Base-by-base conservation (phyloP, 2,888 invertebrate genomes). In the Capitulum mitella region DNA sequence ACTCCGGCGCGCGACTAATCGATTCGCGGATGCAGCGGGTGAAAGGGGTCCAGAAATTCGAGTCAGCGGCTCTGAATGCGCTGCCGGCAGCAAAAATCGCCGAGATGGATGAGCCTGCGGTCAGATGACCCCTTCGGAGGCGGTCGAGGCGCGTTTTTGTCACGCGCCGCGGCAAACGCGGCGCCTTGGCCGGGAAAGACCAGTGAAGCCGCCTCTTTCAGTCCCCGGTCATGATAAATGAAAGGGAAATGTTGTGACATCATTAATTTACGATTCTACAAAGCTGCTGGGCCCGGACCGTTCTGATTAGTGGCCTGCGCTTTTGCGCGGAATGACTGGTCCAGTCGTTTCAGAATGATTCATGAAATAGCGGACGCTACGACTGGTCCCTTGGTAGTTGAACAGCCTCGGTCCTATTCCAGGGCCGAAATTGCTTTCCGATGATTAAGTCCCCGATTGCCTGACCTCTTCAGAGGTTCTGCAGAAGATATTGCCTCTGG, bases 11-110 rank as follows among this genome's bases (percentile, higher is more conserved):
- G 70, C 70, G 70, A 70, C 70, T 70, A 70, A 70, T 70, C 70
- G 70, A 70, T 70, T 70, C 6, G 26, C 37, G 40, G 26, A 10
- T 34, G 70, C 37, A 5, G 29, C 40, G 12, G 10, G 26, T 70
- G 70, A 70, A 70, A 70, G 70, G 64, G 70, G 26, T 40, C 37
- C 70, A 26, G 70, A 40, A 70, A 70, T 34, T 29, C 70, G 70
- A 70, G 70, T 70, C 70, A 40, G 70, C 70, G 16, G 40, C 10
- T 26, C 37, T 70, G 37, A 70, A 40, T 40, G 26, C 16, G 40
- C 3, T 29, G 40, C 1, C 8, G 6, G 19, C 26, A 10, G 70
- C 70, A 70, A 70, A 70, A 70, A 22, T 70, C 70, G 37, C 8
- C 70, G 14, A 37, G 70, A 70, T 40, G 70, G 70, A 70, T 70